These are phyloP conservation scores for Oenanthe oenanthe DNA, from an alignment of 2,113 vertebrate species.

Conservation along the genomic window DNA sequence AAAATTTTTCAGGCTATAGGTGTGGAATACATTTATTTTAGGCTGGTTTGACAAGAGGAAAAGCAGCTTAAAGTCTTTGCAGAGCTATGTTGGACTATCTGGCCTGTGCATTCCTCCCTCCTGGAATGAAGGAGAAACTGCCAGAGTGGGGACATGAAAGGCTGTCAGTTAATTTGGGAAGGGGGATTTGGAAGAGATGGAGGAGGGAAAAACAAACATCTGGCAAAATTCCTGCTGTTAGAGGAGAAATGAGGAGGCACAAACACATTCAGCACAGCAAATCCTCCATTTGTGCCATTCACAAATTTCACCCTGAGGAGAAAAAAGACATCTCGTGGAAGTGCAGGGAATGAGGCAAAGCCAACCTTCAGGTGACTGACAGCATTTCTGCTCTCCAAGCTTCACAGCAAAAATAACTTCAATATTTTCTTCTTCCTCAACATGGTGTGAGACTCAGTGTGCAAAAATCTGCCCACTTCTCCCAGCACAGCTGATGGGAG, in stretches of 20 bases:
- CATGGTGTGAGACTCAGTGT: neutral
- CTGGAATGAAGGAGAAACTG: slow-evolving; percentile 13
- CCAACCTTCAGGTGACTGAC: neutral
- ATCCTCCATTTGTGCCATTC: neutral
- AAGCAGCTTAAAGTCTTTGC: slow-evolving; percentile 23
- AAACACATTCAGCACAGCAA: neutral
- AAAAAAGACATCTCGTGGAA: fast-evolving
- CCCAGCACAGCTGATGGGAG: neutral
- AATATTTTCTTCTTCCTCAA: neutral
- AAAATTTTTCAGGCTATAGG: neutral
- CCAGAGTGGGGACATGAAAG: neutral
- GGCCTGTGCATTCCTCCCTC: slow-evolving; percentile 27
- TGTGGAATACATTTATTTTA: slow-evolving; percentile 23
- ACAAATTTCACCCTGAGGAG: neutral
- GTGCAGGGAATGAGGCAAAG: fast-evolving
- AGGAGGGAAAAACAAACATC: neutral
- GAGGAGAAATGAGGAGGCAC: neutral
- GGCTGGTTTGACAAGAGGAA: neutral
- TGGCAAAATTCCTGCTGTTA: neutral
- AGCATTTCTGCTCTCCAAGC: neutral
- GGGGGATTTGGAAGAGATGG: neutral
- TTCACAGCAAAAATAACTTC: neutral
- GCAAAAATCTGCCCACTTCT: neutral
- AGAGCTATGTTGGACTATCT: neutral
- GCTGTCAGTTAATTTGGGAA: neutral